A percentile compares a stretch with the other conserved stretches of the same genome.
These are phyloP conservation scores for Fringilla coelebs DNA, from an alignment of 2,797 vertebrate genomes.

Conservation along the genomic window DNA sequence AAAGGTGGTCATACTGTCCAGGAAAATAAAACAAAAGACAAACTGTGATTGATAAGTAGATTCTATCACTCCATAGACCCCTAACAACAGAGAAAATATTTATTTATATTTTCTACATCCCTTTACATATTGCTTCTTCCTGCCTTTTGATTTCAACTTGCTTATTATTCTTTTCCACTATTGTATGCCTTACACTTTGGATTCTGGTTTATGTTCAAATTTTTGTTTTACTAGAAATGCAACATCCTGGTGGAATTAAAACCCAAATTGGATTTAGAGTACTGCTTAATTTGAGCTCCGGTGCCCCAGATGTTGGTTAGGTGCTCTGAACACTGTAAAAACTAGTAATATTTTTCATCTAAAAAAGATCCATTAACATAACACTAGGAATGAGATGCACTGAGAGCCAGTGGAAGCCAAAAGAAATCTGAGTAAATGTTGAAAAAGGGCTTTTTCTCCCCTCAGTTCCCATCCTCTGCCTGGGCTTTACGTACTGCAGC, in stretches of 20 bases:
- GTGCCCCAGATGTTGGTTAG: conserved; percentile 20
- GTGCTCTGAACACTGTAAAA: conserved; percentile 43
- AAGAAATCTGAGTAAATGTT: neutral
- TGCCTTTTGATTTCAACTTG: conserved; percentile 42
- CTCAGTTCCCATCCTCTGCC: neutral
- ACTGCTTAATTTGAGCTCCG: conserved; percentile 41
- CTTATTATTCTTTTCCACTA: conserved; percentile 48
- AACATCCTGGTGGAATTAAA: conserved; percentile 63
- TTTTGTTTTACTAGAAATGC: conserved; percentile 63
- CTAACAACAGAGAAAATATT: neutral
- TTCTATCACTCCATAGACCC: neutral
- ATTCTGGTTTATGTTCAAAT: conserved; percentile 52
- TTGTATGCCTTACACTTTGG: conserved; percentile 29
- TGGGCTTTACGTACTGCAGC: neutral
- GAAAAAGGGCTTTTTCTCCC: neutral
- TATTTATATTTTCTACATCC: neutral
- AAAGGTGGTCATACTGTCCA: conserved; percentile 30
- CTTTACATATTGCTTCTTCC: neutral
- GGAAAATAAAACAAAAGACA: conserved; percentile 8
- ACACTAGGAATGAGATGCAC: neutral
- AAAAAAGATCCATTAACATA: conserved; percentile 45
- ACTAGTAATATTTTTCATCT: conserved; percentile 47
- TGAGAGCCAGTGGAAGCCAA: neutral
- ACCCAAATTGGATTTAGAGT: conserved; percentile 51
- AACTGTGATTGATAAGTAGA: conserved; percentile 6